Evolutionary conservation across 53 echinoderm and acorn worm species (phyloP), one percentile per base, ranked within the genome.

Genomic region (Holothuria scabra): DNA sequence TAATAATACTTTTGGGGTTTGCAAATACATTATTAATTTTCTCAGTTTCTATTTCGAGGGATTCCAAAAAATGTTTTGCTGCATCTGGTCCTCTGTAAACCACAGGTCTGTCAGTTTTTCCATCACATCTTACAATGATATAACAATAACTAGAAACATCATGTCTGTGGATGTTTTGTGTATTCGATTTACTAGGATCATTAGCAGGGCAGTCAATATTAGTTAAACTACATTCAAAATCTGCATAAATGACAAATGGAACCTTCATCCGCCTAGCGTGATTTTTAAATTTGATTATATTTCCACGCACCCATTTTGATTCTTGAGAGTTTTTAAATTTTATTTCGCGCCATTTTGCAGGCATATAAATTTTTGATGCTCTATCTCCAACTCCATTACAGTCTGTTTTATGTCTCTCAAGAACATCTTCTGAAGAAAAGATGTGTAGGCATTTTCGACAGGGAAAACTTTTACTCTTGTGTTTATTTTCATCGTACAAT

Each of bases 361-460:
- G 58, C 58, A 57, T 57, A 14, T 14, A 12, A 57, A 57, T 57
- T 57, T 57, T 57, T 57, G 58, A 57, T 57, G 58, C 58, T 57
- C 58, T 57, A 20, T 57, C 58, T 57, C 58, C 58, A 57, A 57
- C 20, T 57, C 58, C 58, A 57, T 57, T 57, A 57, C 58, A 57
- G 58, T 57, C 58, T 57, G 12, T 20, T 20, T 57, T 57, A 20
- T 57, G 58, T 20, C 20, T 20, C 58, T 57, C 58, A 57, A 57
- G 58, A 57, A 20, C 58, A 57, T 20, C 58, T 20, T 57, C 58
- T 20, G 58, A 57, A 57, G 58, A 57, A 57, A 57, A 57, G 20
- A 57, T 57, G 58, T 57, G 58, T 57, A 57, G 58, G 58, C 58
- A 57, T 57, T 57, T 57, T 57, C 58, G 58, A 57, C 58, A 57